Evolutionary conservation across 2,113 vertebrate genomes (phyloP).

Genomic region (Cisticola juncidis): DNA sequence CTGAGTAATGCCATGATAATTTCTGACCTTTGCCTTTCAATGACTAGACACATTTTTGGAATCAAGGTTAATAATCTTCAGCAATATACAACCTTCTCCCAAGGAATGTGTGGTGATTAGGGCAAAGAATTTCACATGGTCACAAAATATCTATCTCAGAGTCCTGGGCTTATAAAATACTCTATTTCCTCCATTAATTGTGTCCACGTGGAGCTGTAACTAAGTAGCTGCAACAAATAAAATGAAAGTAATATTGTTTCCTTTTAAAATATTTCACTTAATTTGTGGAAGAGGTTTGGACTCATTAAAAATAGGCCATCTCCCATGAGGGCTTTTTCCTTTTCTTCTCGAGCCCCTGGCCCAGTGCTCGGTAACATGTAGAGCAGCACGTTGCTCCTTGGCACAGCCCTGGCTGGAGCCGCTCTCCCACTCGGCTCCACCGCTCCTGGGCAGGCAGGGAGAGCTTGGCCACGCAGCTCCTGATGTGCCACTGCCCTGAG

Average conservation of each 20-base stretch:
- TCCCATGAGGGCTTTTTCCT: conserved; percentile 35
- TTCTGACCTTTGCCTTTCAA: conserved; percentile 24
- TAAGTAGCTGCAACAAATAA: conserved; percentile 85
- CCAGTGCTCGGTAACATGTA: neutral
- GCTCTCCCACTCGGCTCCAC: neutral
- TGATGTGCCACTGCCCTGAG: neutral
- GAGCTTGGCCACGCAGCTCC: neutral
- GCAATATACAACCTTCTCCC: conserved; percentile 42
- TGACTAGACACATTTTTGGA: conserved; percentile 70
- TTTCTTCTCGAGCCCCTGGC: neutral
- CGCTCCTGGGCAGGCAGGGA: neutral
- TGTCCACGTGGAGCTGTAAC: conserved; percentile 80
- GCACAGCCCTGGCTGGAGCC: neutral
- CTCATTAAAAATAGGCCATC: conserved; percentile 70
- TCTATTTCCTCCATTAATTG: conserved; percentile 84
- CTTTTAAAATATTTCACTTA: conserved; percentile 80
- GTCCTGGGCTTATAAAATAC: conserved; percentile 80
- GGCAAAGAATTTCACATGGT: conserved; percentile 77
- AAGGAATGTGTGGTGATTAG: conserved; percentile 77
- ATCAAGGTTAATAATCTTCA: conserved; percentile 43
- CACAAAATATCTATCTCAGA: conserved; percentile 71
- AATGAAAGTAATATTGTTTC: conserved; percentile 80
- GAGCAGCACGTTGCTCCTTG: neutral
- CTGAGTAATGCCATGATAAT: neutral
- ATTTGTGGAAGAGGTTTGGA: conserved; percentile 78